phyloP scores from a whole-genome alignment of 2,113 vertebrate species.

The Dasyprocta punctata region DNA sequence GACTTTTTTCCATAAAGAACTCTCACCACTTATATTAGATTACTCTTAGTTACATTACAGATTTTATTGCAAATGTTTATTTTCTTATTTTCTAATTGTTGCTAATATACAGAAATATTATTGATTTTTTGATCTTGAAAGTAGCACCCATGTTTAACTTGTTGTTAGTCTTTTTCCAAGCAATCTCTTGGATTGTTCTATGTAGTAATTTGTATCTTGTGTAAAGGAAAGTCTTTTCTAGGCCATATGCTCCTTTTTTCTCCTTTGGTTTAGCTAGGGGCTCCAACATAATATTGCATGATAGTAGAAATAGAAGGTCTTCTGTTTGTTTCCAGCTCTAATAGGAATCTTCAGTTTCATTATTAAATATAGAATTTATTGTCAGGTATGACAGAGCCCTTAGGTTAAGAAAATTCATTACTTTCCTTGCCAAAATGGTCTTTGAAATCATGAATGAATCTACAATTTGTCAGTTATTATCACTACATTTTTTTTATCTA shows the following conservation, averaged over 20 bases:
- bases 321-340: background rate
- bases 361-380: background rate
- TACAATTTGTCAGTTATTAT: background rate
- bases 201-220: background rate
- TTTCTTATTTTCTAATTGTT: background rate
- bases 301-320: background rate
- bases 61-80: background rate
- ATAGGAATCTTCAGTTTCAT: background rate
- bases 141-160: background rate
- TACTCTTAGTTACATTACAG: background rate
- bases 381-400: background rate
- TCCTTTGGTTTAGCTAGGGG: background rate
- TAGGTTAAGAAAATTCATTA: conserved; percentile 17
- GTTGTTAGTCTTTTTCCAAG: background rate
- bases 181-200: background rate
- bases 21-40: background rate
- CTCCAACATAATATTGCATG: background rate
- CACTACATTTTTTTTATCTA: background rate
- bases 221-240: background rate
- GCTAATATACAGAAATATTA: background rate
- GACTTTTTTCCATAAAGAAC: background rate
- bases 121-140: conserved; percentile 31
- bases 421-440: background rate
- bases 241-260: background rate
- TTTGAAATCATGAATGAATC: conserved; percentile 16